Conservation (phyloP, 2,113 vertebrate genomes). For the Litocranius walleri region DNA sequence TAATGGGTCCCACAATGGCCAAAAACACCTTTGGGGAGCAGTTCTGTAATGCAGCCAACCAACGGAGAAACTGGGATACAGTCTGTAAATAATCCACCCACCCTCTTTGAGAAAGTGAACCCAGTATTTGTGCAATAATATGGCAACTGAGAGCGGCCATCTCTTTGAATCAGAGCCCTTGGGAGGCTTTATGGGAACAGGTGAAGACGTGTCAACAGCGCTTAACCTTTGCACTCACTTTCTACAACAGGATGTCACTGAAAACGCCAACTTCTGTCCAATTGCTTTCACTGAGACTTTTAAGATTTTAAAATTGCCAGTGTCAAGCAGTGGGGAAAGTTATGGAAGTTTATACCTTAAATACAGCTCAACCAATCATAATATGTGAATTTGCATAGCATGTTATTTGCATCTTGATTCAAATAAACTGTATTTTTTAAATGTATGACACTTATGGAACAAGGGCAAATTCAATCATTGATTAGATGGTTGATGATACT, state of each 20-base stretch:
- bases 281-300: not conserved
- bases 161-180: not conserved
- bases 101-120: not conserved
- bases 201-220: not conserved
- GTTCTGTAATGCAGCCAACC: not conserved
- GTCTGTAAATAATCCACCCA: not conserved
- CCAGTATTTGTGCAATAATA: not conserved
- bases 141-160: not conserved
- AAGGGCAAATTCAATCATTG: not conserved
- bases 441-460: not conserved
- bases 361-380: not conserved
- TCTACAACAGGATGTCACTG: not conserved
- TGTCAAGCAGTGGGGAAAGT: not conserved
- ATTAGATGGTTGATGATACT: not conserved
- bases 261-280: not conserved
- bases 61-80: not conserved
- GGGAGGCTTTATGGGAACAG: not conserved
- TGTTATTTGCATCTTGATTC: not conserved
- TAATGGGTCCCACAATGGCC: too few species aligned
- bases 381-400: not conserved
- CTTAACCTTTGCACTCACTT: not conserved
- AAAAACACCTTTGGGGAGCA: not conserved
- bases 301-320: not conserved
- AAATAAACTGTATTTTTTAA: not conserved
- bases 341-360: not conserved